phyloP scores from a whole-genome alignment of 2,113 vertebrate genomes.

The Herpetotheres cachinnans region DNA sequence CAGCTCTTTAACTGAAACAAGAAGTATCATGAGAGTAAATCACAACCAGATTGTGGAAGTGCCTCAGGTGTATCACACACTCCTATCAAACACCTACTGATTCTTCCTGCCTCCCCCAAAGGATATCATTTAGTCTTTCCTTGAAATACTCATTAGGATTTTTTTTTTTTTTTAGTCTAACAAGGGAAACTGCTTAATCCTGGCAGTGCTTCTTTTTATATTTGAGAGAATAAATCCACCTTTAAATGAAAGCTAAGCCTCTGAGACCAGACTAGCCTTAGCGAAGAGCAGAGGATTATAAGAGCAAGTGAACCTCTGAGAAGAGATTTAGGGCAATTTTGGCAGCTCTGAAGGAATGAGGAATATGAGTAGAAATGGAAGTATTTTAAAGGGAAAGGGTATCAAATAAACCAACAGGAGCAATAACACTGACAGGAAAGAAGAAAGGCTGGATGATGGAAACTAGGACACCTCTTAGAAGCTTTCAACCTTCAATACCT shows the following conservation, averaged over 20 bases:
- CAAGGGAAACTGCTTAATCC: background rate
- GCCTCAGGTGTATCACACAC: background rate
- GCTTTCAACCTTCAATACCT: background rate
- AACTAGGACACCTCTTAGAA: background rate
- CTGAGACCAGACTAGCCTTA: background rate
- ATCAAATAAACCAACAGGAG: background rate
- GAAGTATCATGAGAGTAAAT: background rate
- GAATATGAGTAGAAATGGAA: background rate
- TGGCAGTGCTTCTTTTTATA: background rate
- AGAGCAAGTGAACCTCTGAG: background rate
- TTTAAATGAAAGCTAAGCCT: background rate
- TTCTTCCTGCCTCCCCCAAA: background rate
- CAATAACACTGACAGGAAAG: background rate
- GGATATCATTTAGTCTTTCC: background rate
- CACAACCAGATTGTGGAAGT: background rate
- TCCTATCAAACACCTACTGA: background rate
- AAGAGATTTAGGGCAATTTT: background rate
- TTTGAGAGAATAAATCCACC: background rate
- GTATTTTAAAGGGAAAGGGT: background rate
- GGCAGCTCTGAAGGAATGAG: background rate
- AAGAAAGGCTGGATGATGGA: background rate
- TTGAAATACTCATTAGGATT: background rate
- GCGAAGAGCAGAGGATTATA: background rate
- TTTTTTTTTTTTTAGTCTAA: background rate
- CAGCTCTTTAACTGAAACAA: background rate